Evolutionary conservation across 2,888 invertebrate species (phyloP).

Genomic region (Latheticus oryzae): DNA sequence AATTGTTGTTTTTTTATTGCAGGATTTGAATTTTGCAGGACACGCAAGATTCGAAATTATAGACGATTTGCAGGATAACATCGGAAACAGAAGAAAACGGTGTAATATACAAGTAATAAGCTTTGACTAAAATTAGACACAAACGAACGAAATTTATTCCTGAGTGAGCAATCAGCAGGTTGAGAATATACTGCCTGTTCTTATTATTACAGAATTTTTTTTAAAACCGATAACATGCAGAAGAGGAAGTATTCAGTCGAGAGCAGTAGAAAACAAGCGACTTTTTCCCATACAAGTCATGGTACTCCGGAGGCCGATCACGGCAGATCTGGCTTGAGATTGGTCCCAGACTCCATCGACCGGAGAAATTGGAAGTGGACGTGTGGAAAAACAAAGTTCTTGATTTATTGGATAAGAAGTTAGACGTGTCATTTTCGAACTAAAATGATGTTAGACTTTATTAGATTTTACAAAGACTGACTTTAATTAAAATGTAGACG

Average conservation of each 20-base stretch:
- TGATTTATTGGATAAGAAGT: constrained; percentile 56
- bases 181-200: constrained; percentile 12
- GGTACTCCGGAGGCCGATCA: constrained; percentile 58
- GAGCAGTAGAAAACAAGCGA: constrained; percentile 22
- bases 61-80: constrained; percentile 15
- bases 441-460: constrained; percentile 54
- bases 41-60: too few relatives aligned
- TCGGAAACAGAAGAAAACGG: constrained; percentile 12
- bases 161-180: constrained; percentile 19
- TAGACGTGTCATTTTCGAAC: constrained; percentile 54
- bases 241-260: constrained; percentile 44
- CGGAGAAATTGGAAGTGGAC: constrained; percentile 59
- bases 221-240: constrained; percentile 42
- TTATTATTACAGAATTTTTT: constrained; percentile 10
- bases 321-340: constrained; percentile 54
- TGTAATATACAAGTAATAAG: constrained; percentile 13
- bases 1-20: too few relatives aligned
- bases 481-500: constrained; percentile 41
- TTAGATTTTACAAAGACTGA: constrained; percentile 49
- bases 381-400: constrained; percentile 61
- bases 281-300: constrained; percentile 34
- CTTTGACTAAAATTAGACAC: constrained; percentile 8
- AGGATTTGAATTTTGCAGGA: constrained; percentile 23
- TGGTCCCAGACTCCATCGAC: constrained; percentile 58
- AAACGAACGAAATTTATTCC: constrained; percentile 30